Conservation (phyloP, 1,140 invertebrate species). For the Bombus confusus region DNA sequence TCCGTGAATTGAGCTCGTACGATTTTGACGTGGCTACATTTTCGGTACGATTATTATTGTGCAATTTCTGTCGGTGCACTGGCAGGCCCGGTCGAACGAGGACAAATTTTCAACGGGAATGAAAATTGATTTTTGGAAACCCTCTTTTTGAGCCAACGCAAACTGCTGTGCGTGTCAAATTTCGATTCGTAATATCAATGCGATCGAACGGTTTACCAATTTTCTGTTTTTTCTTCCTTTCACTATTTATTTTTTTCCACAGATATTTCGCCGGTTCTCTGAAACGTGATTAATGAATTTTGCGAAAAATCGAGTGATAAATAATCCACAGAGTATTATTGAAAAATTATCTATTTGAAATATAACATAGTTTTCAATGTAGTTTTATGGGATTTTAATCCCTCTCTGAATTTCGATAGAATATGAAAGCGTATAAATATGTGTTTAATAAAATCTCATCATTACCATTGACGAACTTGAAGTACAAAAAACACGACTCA, state of each 20-base stretch:
- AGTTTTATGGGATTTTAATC: not conserved
- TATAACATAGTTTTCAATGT: not conserved
- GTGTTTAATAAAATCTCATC: not conserved
- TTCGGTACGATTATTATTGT: slow-evolving; percentile 34
- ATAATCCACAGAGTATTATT: not conserved
- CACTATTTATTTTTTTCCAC: not conserved
- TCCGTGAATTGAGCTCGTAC: slow-evolving; percentile 26
- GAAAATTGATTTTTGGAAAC: slow-evolving; percentile 23
- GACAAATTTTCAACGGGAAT: slow-evolving; percentile 29
- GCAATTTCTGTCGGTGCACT: slow-evolving; percentile 1
- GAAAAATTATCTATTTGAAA: not conserved
- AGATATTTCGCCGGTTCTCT: not conserved
- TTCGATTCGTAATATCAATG: not conserved
- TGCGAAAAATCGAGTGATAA: not conserved
- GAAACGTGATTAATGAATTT: not conserved
- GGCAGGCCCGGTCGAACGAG: not conserved
- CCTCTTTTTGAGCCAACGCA: not conserved
- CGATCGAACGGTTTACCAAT: not conserved
- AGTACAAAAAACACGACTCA: not conserved
- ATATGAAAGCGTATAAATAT: no score
- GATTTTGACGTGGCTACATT: slow-evolving; percentile 31
- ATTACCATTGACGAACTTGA: not conserved
- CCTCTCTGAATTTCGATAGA: not conserved
- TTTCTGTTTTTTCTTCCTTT: not conserved
- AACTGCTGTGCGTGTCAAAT: not conserved